phyloP scores from a whole-genome alignment of 2,797 vertebrate genomes.

The Urosaurus nigricauda region DNA sequence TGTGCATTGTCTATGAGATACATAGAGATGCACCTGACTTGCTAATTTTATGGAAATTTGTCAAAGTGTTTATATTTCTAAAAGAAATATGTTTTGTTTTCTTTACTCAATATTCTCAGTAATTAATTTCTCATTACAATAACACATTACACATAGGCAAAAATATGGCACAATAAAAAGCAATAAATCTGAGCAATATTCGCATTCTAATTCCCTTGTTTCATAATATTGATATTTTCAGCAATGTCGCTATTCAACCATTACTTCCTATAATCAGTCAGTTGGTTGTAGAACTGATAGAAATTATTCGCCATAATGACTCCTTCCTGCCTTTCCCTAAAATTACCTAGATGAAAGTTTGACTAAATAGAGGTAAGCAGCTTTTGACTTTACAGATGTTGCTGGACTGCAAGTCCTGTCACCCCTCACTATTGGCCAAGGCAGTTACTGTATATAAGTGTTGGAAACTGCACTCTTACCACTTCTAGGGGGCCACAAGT shows the following conservation, averaged over 20 bases:
- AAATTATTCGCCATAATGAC: background rate
- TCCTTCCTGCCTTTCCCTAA: background rate
- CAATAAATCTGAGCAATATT: background rate
- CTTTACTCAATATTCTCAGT: background rate
- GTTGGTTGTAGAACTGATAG: too few species aligned
- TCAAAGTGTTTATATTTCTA: background rate
- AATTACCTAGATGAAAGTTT: background rate
- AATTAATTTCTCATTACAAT: background rate
- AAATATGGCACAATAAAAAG: background rate
- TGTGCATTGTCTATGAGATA: background rate
- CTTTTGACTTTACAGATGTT: background rate
- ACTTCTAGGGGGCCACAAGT: background rate
- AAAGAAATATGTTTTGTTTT: background rate
- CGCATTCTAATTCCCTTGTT: background rate
- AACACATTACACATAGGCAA: background rate
- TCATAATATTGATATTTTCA: background rate
- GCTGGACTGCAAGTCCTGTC: background rate
- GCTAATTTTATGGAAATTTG: background rate
- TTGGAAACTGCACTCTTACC: background rate
- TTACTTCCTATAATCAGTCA: background rate
- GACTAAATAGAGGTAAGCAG: background rate
- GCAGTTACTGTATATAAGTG: background rate
- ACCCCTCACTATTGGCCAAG: background rate
- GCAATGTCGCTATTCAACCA: background rate
- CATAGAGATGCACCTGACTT: background rate